A percentile compares a stretch with the other conserved stretches of the same genome.
phyloP scores from a whole-genome alignment of 1,140 invertebrate genomes.

The Bombus balteatus region DNA sequence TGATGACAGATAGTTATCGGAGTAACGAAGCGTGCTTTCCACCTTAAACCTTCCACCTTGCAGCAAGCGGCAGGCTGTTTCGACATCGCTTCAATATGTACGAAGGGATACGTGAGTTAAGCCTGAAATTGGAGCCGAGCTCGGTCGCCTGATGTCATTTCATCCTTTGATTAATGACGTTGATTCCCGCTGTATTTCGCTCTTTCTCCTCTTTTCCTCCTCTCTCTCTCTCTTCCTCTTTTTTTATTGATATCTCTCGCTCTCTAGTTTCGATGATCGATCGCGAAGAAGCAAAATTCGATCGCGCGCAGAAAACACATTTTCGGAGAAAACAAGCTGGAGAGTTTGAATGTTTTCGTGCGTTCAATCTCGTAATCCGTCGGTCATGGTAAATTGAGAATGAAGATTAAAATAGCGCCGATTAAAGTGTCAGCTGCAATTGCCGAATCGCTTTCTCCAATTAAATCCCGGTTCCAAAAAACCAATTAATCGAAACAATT shows the following conservation, averaged over 20 bases:
- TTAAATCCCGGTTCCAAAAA: background rate
- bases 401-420: slow-evolving; percentile 28
- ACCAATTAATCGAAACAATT: slow-evolving; percentile 25
- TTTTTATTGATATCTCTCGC: background rate
- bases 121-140: slow-evolving; percentile 26
- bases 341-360: background rate
- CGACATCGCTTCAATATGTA: slow-evolving; percentile 14
- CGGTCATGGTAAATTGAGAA: slow-evolving; percentile 28
- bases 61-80: background rate
- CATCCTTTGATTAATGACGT: slow-evolving; percentile 41
- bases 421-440: slow-evolving; percentile 16
- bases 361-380: slow-evolving; percentile 7
- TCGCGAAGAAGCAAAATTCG: background rate
- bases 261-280: background rate
- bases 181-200: background rate
- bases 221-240: too few relatives aligned
- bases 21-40: slow-evolving; percentile 58
- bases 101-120: slow-evolving; percentile 17
- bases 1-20: slow-evolving; percentile 65
- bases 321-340: too few relatives aligned
- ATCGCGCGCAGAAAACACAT: background rate
- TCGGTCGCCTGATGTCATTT: background rate
- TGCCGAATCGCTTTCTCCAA: background rate
- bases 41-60: slow-evolving; percentile 42
- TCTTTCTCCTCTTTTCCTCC: too few relatives aligned